Base-by-base conservation (phyloP, 2,113 vertebrate genomes). In the Sylvia atricapilla region DNA sequence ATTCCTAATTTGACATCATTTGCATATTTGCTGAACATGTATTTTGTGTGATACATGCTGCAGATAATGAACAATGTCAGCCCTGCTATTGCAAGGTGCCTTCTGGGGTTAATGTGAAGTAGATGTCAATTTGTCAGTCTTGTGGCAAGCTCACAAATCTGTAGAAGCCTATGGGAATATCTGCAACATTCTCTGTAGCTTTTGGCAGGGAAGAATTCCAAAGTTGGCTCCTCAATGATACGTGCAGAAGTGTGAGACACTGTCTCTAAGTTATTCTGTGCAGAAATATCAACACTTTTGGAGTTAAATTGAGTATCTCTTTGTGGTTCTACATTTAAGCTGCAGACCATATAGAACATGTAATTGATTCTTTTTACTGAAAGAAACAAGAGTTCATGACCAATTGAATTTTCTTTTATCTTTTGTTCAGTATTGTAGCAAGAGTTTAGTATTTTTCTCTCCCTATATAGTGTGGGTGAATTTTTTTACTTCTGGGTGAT, bases 401-500 rank as follows among this genome's bases (percentile, higher is more conserved):
- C 33, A 75, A 43, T 35, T 68, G 56, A 67, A 37, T 60, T 69
- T 31, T 46, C 1, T 30, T 41, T 30, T 27, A 14, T 16, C 58
- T 49, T 37, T 52, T 68, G 41, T 47, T 7, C 4, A 37, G 24
- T 60, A 62, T 49, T 67, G 33, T 22, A 76, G 2, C 24, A 76
- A 68, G 30, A 56, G n/a, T 47, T 47, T 49, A 67, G 33, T 77
- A 67, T 86, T 90, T 90, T 95, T 82, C 28, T 90, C 25, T 89
- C 41, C 44, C 33, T 62, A 19, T 70, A 33, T 35, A 49, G 16
- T 56, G 21, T 56, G 59, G 77, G 30, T 56, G 62, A 63, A 62
- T 90, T 94, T 95, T 60, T 60, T 90, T 47, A 82, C 37, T 95
- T 89, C 56, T 16, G 9, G 84, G 70, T 90, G 82, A 96, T 85